Conservation (phyloP, 2,113 vertebrate species). For the Muntiacus reevesi region DNA sequence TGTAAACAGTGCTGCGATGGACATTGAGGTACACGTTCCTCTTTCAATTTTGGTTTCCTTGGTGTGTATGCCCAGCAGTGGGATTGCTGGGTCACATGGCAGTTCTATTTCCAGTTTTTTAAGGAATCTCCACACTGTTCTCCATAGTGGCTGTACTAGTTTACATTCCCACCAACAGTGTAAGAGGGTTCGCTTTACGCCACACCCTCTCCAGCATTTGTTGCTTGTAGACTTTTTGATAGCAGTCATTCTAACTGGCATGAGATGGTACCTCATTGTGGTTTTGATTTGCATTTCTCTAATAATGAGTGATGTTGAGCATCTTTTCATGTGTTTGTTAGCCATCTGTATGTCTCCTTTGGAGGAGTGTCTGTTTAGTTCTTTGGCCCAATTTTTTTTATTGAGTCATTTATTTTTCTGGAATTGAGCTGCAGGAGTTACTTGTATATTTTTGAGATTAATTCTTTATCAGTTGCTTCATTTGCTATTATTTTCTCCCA, state of each 20-base stretch:
- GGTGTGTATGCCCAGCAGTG: not conserved
- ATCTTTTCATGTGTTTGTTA: not conserved
- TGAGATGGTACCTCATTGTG: not conserved
- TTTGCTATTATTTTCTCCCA: not conserved
- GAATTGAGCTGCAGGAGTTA: not conserved
- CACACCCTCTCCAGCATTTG: not conserved
- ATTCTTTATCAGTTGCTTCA: not conserved
- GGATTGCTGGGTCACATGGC: not conserved
- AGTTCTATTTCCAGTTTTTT: not conserved
- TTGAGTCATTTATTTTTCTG: not conserved
- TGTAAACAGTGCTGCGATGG: not conserved
- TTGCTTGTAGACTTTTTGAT: not conserved
- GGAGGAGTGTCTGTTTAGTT: not conserved
- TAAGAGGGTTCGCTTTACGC: not conserved
- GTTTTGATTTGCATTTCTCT: not conserved
- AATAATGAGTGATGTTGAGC: not conserved
- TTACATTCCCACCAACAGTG: not conserved
- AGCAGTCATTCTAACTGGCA: not conserved
- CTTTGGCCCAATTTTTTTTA: not conserved
- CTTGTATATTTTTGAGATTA: not conserved
- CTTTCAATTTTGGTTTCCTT: not conserved
- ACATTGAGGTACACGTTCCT: not conserved
- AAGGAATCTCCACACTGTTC: not conserved
- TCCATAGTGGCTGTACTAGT: not conserved
- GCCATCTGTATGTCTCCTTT: not conserved